Evolutionary conservation across 2,888 invertebrate genomes (phyloP).

Genomic region (Eupithecia subfuscata): DNA sequence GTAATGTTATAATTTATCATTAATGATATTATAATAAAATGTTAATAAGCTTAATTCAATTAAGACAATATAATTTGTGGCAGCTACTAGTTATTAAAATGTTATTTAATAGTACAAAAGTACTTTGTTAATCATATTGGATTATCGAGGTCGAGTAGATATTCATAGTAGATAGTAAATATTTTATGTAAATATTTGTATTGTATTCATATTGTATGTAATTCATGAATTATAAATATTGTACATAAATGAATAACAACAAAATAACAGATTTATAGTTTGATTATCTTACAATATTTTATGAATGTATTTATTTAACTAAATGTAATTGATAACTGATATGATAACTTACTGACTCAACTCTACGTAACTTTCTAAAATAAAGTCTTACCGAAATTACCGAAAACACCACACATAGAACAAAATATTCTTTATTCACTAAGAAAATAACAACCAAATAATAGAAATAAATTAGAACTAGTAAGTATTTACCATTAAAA

Average conservation of each 20-base stretch:
- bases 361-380: not conserved
- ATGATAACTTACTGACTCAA: too few relatives aligned
- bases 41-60: not conserved
- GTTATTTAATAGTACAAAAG: not conserved
- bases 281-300: not conserved
- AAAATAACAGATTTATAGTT: slow-evolving; percentile 1
- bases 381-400: not conserved
- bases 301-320: not conserved
- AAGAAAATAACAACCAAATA: too few relatives aligned
- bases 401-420: not conserved
- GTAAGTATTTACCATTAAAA: too few relatives aligned
- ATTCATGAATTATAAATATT: not conserved
- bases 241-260: not conserved
- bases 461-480: too few relatives aligned
- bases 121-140: too few relatives aligned
- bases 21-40: not conserved
- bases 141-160: too few relatives aligned
- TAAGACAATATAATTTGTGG: slow-evolving; percentile 4
- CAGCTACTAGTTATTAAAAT: slow-evolving; percentile 9
- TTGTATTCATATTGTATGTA: not conserved
- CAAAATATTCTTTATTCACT: not conserved
- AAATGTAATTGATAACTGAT: too few relatives aligned
- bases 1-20: not conserved
- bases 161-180: slow-evolving; percentile 2
- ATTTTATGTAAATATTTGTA: slow-evolving; percentile 3